Conservation (phyloP, 2,113 vertebrate species). For the Otis tarda region DNA sequence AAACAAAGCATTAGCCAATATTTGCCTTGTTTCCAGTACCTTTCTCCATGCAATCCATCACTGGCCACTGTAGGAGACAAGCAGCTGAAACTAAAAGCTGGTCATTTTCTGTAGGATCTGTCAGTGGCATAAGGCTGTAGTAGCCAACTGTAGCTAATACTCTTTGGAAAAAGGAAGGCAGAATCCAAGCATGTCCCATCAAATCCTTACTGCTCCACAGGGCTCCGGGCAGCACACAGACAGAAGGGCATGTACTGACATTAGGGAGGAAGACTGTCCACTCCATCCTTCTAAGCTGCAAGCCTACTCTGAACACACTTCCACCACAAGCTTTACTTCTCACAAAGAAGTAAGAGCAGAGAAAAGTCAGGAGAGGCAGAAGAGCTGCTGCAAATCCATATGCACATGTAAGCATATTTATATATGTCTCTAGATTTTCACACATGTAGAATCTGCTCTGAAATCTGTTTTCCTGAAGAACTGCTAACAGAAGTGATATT, state of each 20-base stretch:
- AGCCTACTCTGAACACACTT: neutral
- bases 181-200: fast-evolving
- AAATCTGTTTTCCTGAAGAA: constrained; percentile 54
- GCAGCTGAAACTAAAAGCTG: neutral
- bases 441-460: constrained; percentile 27
- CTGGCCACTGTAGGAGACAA: neutral
- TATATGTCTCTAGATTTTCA: constrained; percentile 3
- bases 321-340: neutral
- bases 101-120: neutral
- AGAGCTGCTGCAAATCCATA: neutral
- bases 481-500: constrained; percentile 43
- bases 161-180: neutral
- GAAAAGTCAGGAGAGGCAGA: neutral
- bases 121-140: neutral
- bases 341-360: neutral
- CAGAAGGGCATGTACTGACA: neutral
- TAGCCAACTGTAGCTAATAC: neutral
- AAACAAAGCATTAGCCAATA: neutral
- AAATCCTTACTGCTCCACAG: neutral
- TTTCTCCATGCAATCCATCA: neutral
- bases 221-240: neutral
- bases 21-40: neutral
- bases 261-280: neutral
- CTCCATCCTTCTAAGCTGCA: neutral
- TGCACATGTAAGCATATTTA: neutral